phyloP scores from a whole-genome alignment of 2,888 invertebrate species.

The Athalia circularis region DNA sequence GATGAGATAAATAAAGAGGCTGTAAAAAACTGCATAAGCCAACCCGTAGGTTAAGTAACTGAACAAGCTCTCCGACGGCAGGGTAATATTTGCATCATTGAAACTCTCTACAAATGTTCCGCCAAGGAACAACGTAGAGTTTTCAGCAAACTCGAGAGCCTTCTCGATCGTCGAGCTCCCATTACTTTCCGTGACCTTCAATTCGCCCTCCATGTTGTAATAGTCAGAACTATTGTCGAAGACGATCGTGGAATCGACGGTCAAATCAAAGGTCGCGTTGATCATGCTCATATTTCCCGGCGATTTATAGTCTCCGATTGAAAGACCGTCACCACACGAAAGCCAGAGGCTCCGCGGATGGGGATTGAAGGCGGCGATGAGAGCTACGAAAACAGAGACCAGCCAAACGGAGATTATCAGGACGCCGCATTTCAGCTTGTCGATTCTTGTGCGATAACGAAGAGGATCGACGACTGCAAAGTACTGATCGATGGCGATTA shows the following conservation, averaged over 20 bases:
- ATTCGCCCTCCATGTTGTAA: conserved; percentile 45
- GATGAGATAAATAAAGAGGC: conserved; percentile 74
- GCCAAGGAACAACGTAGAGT: conserved; percentile 44
- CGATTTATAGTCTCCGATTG: neutral
- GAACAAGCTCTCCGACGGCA: conserved; percentile 50
- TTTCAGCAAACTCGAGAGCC: conserved; percentile 52
- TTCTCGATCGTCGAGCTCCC: conserved; percentile 49
- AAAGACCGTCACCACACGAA: conserved; percentile 63
- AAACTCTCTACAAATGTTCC: conserved; percentile 36
- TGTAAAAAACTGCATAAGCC: conserved; percentile 74
- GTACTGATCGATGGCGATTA: conserved; percentile 81
- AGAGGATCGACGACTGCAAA: conserved; percentile 81
- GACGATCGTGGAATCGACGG: conserved; percentile 45
- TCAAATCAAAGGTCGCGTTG: conserved; percentile 29
- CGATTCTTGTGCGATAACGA: conserved; percentile 78
- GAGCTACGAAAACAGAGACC: conserved; percentile 72
- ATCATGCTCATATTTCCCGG: conserved; percentile 5
- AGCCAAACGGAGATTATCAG: conserved; percentile 76
- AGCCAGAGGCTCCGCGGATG: conserved; percentile 74
- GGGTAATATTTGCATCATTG: conserved; percentile 44
- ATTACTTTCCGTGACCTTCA: conserved; percentile 26
- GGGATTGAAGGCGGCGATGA: conserved; percentile 74
- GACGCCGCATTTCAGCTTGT: conserved; percentile 75
- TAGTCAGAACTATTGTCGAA: conserved; percentile 48
- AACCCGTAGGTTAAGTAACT: conserved; percentile 70